Conservation (phyloP, 2,888 invertebrate species). For the Limnephilus lunatus region DNA sequence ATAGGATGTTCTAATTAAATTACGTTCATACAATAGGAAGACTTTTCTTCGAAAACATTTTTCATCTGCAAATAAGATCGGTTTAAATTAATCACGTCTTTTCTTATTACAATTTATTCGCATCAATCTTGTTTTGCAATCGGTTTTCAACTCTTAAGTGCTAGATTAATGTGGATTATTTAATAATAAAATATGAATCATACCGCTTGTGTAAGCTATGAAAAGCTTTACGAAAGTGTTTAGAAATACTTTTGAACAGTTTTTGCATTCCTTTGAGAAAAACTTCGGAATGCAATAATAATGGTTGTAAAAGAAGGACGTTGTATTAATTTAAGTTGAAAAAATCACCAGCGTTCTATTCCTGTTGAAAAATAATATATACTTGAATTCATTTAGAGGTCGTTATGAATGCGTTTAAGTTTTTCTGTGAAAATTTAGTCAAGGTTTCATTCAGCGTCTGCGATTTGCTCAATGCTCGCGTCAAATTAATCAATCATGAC, state of each 20-base stretch:
- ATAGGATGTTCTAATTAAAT: neutral
- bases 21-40: neutral
- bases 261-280: neutral
- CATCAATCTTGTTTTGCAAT: neutral
- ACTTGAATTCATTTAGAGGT: neutral
- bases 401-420: neutral
- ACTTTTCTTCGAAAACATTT: neutral
- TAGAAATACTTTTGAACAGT: neutral
- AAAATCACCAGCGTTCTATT: neutral
- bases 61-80: neutral
- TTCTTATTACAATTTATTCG: neutral
- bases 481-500: conserved; percentile 38
- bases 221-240: neutral
- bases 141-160: neutral
- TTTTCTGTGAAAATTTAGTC: neutral
- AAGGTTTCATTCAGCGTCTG: neutral
- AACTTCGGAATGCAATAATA: neutral
- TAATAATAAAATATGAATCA: neutral
- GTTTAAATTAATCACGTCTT: neutral
- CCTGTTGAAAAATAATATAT: conserved; percentile 4
- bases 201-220: neutral
- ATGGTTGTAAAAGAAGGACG: neutral
- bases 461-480: neutral
- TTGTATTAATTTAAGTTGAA: neutral
- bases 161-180: neutral